A percentile compares a stretch with the other conserved stretches of the same genome.
Conservation (phyloP, 2,888 invertebrate species). For the Leucophenga montana region DNA sequence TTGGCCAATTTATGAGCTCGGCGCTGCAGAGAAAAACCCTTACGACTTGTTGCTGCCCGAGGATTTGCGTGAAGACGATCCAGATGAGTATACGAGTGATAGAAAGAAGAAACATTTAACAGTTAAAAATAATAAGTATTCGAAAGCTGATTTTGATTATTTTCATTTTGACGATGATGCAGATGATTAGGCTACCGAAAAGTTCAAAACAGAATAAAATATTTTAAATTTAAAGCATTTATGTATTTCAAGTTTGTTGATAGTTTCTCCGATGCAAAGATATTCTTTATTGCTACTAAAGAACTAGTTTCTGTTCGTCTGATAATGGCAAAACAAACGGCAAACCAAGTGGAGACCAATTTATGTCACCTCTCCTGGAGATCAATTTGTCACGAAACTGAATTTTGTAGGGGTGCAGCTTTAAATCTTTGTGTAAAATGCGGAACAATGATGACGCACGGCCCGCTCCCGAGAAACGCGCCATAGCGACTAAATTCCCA, state of each 20-base stretch:
- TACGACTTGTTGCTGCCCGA: slow-evolving; percentile 38
- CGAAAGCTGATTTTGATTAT: slow-evolving; percentile 46
- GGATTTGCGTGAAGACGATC: background rate
- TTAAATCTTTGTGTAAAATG: no score
- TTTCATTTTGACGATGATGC: slow-evolving; percentile 57
- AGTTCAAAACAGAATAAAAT: slow-evolving; percentile 10
- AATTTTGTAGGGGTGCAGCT: no score
- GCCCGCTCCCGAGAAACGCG: no score
- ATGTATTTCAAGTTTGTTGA: background rate
- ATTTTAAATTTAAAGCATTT: slow-evolving; percentile 19
- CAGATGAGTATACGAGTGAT: slow-evolving; percentile 29
- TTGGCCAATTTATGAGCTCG: slow-evolving; percentile 51
- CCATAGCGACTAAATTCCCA: no score
- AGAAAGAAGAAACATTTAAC: slow-evolving; percentile 15
- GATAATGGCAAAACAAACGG: no score
- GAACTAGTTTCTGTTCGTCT: no score
- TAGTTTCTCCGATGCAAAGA: no score
- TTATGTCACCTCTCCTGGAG: no score
- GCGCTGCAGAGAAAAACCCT: slow-evolving; percentile 60
- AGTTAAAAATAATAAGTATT: slow-evolving; percentile 11
- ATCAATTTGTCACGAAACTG: no score
- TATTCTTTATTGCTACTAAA: no score
- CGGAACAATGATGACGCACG: no score
- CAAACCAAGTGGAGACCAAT: no score
- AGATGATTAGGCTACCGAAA: slow-evolving; percentile 24